Conservation (phyloP, 2,888 invertebrate species). For the Epinotia nisella region DNA sequence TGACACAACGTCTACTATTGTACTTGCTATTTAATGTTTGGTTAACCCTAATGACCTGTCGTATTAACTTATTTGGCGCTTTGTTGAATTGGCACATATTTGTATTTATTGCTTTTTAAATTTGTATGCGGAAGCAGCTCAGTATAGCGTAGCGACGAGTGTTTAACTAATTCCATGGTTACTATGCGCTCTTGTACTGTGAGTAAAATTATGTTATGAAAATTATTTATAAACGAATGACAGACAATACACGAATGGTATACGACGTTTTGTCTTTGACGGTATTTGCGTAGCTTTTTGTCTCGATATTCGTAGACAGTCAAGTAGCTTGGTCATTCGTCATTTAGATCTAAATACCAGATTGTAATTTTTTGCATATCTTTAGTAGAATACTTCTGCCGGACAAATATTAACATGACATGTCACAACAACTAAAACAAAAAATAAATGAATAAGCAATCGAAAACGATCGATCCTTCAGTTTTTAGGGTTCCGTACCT, state of each 20-base stretch:
- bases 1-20: constrained; percentile 30
- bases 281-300: not conserved
- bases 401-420: constrained; percentile 20
- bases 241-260: too few relatives aligned
- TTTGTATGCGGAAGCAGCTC: too few relatives aligned
- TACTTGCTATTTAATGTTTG: constrained; percentile 16
- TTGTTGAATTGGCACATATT: not conserved
- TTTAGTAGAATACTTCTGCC: not conserved
- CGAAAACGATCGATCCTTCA: not conserved
- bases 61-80: not conserved
- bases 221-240: too few relatives aligned
- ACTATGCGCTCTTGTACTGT: too few relatives aligned
- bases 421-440: constrained; percentile 20
- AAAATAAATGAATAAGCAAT: constrained; percentile 7
- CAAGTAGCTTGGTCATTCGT: not conserved
- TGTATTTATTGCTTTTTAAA: not conserved
- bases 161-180: too few relatives aligned
- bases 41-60: constrained; percentile 7
- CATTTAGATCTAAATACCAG: constrained; percentile 1
- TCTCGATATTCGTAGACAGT: not conserved
- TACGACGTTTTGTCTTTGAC: too few relatives aligned
- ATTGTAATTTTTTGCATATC: constrained; percentile 5
- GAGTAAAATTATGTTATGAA: too few relatives aligned
- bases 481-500: too few relatives aligned
- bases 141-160: too few relatives aligned